Conservation (phyloP, 2,113 vertebrate genomes). For the Hucho hucho region DNA sequence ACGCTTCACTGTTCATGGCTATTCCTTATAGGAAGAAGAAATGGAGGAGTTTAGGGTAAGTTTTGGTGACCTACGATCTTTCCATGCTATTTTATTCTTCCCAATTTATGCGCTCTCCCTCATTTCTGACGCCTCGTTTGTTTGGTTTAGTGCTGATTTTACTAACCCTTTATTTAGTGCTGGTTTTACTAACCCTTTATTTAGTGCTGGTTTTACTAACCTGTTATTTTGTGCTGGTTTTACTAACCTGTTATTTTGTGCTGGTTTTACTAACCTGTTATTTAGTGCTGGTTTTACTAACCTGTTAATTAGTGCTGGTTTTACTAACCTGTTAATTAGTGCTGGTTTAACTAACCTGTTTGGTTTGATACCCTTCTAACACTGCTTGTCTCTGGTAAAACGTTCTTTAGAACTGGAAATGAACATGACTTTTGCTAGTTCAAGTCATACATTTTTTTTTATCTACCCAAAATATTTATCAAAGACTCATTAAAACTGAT, state of each 20-base stretch:
- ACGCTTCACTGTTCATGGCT: conserved; percentile 90
- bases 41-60: conserved; percentile 99
- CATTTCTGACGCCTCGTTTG: conserved; percentile 63
- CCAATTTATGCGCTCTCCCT: conserved; percentile 26
- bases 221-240: too few relatives aligned
- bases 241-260: too few relatives aligned
- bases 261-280: too few relatives aligned
- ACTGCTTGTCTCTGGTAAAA: conserved; percentile 53
- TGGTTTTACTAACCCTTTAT: neutral
- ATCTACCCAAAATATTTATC: too few relatives aligned
- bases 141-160: conserved; percentile 39
- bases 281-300: too few relatives aligned
- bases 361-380: conserved; percentile 60
- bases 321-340: too few relatives aligned
- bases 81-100: conserved; percentile 14
- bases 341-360: neutral
- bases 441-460: neutral
- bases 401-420: conserved; percentile 37
- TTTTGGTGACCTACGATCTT: conserved; percentile 69
- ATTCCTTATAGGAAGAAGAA: conserved; percentile 99
- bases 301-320: too few relatives aligned
- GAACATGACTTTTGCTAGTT: conserved; percentile 68
- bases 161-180: conserved; percentile 8
- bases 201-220: too few relatives aligned
- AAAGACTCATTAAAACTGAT: too few relatives aligned